A percentile compares a stretch with the other conserved stretches of the same genome.
These are phyloP conservation scores for Phenganax stokvisi DNA, from an alignment of 92 coral and sea anemone genomes.

Conservation along the genomic window DNA sequence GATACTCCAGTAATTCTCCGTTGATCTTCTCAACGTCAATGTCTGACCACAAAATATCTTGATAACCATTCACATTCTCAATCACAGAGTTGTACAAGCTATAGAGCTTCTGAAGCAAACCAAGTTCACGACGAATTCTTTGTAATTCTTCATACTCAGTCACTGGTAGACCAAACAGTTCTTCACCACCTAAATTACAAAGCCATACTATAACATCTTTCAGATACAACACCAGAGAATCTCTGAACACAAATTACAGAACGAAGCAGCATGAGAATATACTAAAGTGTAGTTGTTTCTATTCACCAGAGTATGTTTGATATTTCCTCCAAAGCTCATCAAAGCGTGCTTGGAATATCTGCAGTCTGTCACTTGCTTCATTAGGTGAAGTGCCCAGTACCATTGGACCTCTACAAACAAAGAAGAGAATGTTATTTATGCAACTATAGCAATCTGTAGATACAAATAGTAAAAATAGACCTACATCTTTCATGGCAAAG, in stretches of 20 bases:
- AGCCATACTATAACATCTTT: background rate
- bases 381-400: constrained; percentile 86
- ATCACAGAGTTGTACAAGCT: constrained; percentile 92
- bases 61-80: constrained; percentile 94
- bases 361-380: constrained; percentile 95
- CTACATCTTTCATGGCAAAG: background rate
- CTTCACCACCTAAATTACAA: constrained; percentile 83
- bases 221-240: too few species aligned
- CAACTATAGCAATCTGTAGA: background rate
- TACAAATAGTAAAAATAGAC: too few species aligned
- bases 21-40: constrained; percentile 96
- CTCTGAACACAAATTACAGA: too few species aligned
- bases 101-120: constrained; percentile 87
- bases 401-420: constrained; percentile 82
- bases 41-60: constrained; percentile 94
- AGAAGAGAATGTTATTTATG: background rate
- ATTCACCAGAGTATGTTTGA: constrained; percentile 94
- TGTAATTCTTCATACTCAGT: constrained; percentile 92
- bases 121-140: constrained; percentile 82
- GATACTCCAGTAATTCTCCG: constrained; percentile 76
- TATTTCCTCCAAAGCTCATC: constrained; percentile 98
- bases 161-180: constrained; percentile 77
- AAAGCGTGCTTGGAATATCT: constrained; percentile 96
- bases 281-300: background rate
- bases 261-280: background rate